A percentile compares a stretch with the other conserved stretches of the same genome.
These are phyloP conservation scores for Euura lappo DNA, from an alignment of 1,140 invertebrate genomes.

Conservation along the genomic window DNA sequence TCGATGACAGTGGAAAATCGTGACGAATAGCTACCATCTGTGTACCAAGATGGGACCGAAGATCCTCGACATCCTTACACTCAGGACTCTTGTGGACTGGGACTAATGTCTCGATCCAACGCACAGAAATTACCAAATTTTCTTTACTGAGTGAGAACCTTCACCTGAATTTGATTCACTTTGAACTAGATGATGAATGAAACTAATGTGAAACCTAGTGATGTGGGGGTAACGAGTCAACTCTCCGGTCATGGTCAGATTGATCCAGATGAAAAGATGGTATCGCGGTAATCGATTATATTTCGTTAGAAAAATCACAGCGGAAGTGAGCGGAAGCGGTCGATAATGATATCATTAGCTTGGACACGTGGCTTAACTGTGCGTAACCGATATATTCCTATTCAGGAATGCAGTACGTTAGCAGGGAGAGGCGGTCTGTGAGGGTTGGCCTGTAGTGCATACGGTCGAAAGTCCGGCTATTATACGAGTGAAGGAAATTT, in stretches of 20 bases:
- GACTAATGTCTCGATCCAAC: no score
- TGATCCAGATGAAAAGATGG: not conserved
- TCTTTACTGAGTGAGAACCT: no score
- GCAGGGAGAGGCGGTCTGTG: constrained; percentile 21
- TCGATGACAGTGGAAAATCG: constrained; percentile 19
- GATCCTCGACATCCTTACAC: not conserved
- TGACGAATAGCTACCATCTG: constrained; percentile 23
- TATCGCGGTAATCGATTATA: not conserved
- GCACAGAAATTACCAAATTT: no score
- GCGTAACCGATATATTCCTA: constrained; percentile 19
- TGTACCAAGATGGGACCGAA: not conserved
- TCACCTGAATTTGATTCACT: no score
- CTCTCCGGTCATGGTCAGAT: not conserved
- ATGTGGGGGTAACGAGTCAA: not conserved
- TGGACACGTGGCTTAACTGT: constrained; percentile 10
- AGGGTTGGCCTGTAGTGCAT: not conserved
- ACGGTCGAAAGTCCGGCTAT: not conserved
- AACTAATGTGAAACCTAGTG: no score
- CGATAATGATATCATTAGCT: constrained; percentile 19
- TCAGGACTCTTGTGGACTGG: not conserved
- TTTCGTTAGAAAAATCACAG: constrained; percentile 10
- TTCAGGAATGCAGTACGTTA: constrained; percentile 24
- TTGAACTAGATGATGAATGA: no score
- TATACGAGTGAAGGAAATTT: constrained; percentile 13
- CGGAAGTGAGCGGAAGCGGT: constrained; percentile 17